Evolutionary conservation across 2,888 invertebrate genomes (phyloP).

Genomic region (Achlya flavicornis): DNA sequence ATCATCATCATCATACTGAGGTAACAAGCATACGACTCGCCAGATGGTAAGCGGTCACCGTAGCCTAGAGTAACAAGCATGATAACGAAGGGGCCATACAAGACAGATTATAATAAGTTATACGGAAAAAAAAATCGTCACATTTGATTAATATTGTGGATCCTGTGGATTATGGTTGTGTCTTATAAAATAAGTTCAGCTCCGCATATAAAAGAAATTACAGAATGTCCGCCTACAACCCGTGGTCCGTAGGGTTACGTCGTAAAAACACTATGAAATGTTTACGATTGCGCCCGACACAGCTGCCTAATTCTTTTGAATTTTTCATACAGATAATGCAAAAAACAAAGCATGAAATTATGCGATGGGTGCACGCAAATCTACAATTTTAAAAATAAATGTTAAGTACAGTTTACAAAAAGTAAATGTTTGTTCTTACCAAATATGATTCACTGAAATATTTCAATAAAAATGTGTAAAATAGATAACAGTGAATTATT

Average conservation of each 20-base stretch:
- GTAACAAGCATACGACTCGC: no score
- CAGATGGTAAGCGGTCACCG: no score
- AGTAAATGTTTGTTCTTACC: no score
- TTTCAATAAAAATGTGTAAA: no score
- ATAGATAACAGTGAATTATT: no score
- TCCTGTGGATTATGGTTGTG: background rate
- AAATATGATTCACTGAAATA: no score
- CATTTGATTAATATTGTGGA: background rate
- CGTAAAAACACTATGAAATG: conserved; percentile 67
- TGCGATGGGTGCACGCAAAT: conserved; percentile 23
- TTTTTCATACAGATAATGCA: conserved; percentile 50
- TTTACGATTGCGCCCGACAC: conserved; percentile 55
- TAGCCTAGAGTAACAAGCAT: no score
- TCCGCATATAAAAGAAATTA: conserved; percentile 30
- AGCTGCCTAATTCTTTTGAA: conserved; percentile 57
- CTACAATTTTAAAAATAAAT: background rate
- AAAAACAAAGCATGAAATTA: conserved; percentile 30
- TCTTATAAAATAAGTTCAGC: conserved; percentile 7
- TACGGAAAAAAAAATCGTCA: background rate
- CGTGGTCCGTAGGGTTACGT: conserved; percentile 44
- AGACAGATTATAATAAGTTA: no score
- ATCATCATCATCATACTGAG: no score
- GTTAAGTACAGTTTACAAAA: background rate
- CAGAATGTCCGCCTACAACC: conserved; percentile 38
- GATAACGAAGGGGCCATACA: no score